These are phyloP conservation scores for Drosophila anomalata DNA, from an alignment of 2,888 invertebrate species.

Conservation along the genomic window DNA sequence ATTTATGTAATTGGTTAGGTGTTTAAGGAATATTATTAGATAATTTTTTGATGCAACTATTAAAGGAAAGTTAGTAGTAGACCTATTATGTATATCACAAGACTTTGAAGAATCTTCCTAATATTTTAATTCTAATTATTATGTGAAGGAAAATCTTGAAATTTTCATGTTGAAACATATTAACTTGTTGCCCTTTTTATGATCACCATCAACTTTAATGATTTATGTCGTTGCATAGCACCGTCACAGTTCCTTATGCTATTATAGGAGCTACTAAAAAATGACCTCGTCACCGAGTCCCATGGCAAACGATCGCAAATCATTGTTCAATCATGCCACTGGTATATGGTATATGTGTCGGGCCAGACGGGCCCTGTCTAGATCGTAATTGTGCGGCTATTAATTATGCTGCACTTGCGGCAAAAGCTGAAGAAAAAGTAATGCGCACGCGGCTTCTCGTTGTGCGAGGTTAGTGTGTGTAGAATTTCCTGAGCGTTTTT, in stretches of 20 bases:
- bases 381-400: constrained; percentile 27
- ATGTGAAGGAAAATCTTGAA: neutral
- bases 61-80: no score
- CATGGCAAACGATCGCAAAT: constrained; percentile 14
- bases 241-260: neutral
- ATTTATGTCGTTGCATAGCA: constrained; percentile 15
- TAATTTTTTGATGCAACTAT: no score
- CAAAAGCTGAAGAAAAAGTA: neutral
- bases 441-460: constrained; percentile 43
- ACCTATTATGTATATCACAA: no score
- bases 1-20: constrained; percentile 8
- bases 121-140: no score
- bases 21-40: no score
- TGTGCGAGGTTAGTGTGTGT: constrained; percentile 67
- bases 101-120: no score
- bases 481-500: constrained; percentile 29
- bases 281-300: constrained; percentile 13
- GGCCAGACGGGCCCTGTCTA: constrained; percentile 28
- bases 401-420: constrained; percentile 48
- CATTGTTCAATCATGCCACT: constrained; percentile 28
- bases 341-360: constrained; percentile 5
- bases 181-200: neutral
- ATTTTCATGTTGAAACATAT: neutral
- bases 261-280: constrained; percentile 6
- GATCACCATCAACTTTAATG: constrained; percentile 1